A percentile compares a stretch with the other conserved stretches of the same genome.
Conservation (phyloP, 2,113 vertebrate species). For the Poecilia latipinna region DNA sequence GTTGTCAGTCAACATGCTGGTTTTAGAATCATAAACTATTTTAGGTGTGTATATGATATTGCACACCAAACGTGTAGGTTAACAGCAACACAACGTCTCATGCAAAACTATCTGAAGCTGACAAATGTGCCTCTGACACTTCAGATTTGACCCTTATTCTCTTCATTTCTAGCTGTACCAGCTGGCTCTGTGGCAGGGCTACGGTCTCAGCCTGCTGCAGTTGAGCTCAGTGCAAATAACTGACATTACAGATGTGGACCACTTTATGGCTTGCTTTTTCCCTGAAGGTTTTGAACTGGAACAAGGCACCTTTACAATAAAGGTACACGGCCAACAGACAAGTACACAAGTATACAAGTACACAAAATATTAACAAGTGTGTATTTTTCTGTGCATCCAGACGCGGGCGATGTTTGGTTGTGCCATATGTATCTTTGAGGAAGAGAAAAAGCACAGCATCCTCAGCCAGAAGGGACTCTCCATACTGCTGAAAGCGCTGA, state of each 20-base stretch:
- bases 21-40: not conserved
- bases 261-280: conserved; percentile 85
- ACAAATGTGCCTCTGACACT: not conserved
- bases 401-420: conserved; percentile 64
- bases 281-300: conserved; percentile 84
- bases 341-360: not conserved
- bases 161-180: conserved; percentile 84
- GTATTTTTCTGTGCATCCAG: conserved; percentile 44
- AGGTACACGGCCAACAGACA: conserved; percentile 46
- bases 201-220: conserved; percentile 84
- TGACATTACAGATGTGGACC: conserved; percentile 78
- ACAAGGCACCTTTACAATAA: conserved; percentile 81
- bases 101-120: not conserved
- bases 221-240: conserved; percentile 74
- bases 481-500: conserved; percentile 83
- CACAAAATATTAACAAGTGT: not conserved
- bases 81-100: not conserved
- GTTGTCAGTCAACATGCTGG: not conserved
- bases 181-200: conserved; percentile 89
- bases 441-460: conserved; percentile 79
- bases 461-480: conserved; percentile 76
- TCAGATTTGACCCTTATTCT: not conserved
- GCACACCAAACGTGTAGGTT: no score
- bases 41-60: no score
- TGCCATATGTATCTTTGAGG: conserved; percentile 79